Percentiles rank a stretch among this genome's conserved stretches.
Conservation (phyloP, 1,140 invertebrate genomes). For the Bombus confusus region DNA sequence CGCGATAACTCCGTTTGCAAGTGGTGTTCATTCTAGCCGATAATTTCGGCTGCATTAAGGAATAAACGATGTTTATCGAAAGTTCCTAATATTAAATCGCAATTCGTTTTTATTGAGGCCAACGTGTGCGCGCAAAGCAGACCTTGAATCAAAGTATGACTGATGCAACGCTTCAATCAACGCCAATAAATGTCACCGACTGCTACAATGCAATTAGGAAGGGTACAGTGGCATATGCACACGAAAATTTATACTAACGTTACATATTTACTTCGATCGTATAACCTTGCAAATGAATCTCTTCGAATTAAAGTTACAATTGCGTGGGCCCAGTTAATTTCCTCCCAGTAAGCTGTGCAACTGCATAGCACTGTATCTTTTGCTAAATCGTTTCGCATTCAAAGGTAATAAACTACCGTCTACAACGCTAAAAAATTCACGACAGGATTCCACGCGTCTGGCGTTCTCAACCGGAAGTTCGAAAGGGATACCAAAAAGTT, state of each 20-base stretch:
- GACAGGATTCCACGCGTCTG: slow-evolving; percentile 27
- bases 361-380: not conserved
- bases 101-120: slow-evolving; percentile 71
- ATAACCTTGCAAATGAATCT: not conserved
- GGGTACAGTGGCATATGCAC: slow-evolving; percentile 52
- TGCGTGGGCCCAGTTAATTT: too few species aligned
- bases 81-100: slow-evolving; percentile 33
- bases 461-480: slow-evolving; percentile 60
- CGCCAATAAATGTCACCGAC: slow-evolving; percentile 75
- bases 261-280: not conserved
- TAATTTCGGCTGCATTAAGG: not conserved
- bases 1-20: not conserved
- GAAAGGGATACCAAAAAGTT: slow-evolving; percentile 61
- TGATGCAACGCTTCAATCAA: slow-evolving; percentile 76
- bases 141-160: slow-evolving; percentile 76
- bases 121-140: slow-evolving; percentile 59
- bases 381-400: not conserved
- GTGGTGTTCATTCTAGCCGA: not conserved
- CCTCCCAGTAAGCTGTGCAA: too few species aligned
- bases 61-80: slow-evolving; percentile 5
- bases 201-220: slow-evolving; percentile 75
- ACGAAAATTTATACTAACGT: slow-evolving; percentile 16
- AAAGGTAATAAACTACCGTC: not conserved
- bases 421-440: not conserved
- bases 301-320: not conserved